phyloP scores from a whole-genome alignment of 2,797 vertebrate species.

The Hemibagrus guttatus region DNA sequence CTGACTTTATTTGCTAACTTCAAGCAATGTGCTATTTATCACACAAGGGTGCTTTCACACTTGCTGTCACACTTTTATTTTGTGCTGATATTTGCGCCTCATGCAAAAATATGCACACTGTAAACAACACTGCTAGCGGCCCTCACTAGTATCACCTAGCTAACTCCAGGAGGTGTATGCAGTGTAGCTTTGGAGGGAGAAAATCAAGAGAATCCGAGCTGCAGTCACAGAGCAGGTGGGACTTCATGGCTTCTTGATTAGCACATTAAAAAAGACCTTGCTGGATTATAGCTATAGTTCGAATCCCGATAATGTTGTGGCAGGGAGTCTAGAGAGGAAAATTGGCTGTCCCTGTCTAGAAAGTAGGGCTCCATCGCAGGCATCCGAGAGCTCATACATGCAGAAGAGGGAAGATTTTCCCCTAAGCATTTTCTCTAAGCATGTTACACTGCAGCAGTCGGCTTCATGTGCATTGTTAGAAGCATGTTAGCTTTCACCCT shows the following conservation, averaged over 20 bases:
- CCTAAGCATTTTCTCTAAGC: not conserved
- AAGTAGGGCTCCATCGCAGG: not conserved
- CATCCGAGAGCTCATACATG: not conserved
- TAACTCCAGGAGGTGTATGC: not conserved
- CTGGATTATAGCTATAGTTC: not conserved
- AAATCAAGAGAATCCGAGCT: not conserved
- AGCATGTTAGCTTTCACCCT: not conserved
- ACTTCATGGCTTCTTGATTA: not conserved
- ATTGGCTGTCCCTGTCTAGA: not conserved
- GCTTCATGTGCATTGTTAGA: not conserved
- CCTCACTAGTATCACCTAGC: not conserved
- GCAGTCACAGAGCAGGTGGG: not conserved
- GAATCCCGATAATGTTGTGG: not conserved
- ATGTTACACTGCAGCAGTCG: no score
- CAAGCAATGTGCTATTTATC: not conserved
- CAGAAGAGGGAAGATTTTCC: not conserved
- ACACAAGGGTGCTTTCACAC: not conserved
- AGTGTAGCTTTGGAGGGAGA: not conserved
- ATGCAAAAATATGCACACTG: not conserved
- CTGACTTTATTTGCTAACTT: not conserved
- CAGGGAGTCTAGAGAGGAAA: not conserved
- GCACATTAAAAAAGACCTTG: not conserved
- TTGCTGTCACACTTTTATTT: not conserved
- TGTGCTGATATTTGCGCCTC: not conserved
- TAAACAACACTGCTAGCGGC: not conserved